Evolutionary conservation across 2,113 vertebrate genomes (phyloP), one percentile per base, ranked within the genome.

Genomic region (Chaetorhynchus papuensis): DNA sequence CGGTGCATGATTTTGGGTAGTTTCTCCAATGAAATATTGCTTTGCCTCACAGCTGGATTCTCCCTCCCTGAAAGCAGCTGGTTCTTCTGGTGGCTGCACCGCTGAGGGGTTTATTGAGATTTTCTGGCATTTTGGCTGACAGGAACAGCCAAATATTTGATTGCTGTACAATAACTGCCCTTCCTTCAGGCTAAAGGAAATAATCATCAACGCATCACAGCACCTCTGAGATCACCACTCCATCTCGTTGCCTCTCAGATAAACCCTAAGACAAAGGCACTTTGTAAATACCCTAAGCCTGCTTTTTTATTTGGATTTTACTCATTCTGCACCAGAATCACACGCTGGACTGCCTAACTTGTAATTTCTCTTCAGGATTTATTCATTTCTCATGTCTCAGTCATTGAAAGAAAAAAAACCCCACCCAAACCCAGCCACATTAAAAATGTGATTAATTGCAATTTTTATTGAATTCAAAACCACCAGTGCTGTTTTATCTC

Each of bases 91-190:
- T 35, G 30, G 9, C 31, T 26, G 49, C 20, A 20, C 17, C 31
- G 10, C 3, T 27, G 27, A 21, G 4, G 10, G 1, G 2, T 52
- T 81, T 30, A 52, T 35, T 0, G 1, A 21, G 54, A 9, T 33
- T n/a, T 78, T 39, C 42, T 61, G n/a, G 31, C 18, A 35, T 49
- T 69, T 30, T 64, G 56, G 26, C 26, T 35, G 31, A 21, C 28
- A 69, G 35, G 75, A 75, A 15, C 15, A 22, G 11, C 14, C 61
- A 18, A 17, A 11, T 27, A 21, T 59, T 27, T 59, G 15, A 21
- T 16, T 49, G 45, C 41, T 35, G 16, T 31, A 39, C 68, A 83
- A 63, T 8, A 39, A n/a, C 39, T 39, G 31, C 37, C 39, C 11
- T 74, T 87, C 50, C 37, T 64, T 78, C 24, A 44, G 39, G 44